Evolutionary conservation across 2,888 invertebrate species (phyloP).

Genomic region (Emmelina monodactyla): DNA sequence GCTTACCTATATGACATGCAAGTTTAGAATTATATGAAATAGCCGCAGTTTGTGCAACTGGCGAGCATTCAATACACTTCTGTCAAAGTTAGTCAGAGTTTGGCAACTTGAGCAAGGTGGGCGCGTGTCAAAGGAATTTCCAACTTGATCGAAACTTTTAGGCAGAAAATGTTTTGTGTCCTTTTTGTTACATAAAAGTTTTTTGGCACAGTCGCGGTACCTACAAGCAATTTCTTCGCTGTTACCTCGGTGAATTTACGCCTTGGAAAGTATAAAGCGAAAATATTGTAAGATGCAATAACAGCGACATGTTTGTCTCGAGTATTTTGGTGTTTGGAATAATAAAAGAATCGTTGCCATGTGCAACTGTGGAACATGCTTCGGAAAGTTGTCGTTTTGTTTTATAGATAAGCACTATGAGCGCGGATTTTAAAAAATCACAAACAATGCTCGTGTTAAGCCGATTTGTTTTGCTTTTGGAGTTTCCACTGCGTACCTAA

Average conservation of each 20-base stretch:
- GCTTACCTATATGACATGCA: not conserved
- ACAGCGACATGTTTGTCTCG: too few relatives aligned
- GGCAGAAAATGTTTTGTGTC: slow-evolving; percentile 1
- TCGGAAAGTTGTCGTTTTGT: too few relatives aligned
- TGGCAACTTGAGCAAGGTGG: slow-evolving; percentile 13
- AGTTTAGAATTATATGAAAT: slow-evolving; percentile 5
- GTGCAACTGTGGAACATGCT: too few relatives aligned
- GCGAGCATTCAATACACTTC: slow-evolving; percentile 23
- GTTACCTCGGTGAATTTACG: not conserved
- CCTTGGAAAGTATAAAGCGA: not conserved
- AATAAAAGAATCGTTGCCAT: too few relatives aligned
- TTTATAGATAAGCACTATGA: too few relatives aligned
- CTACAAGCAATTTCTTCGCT: slow-evolving; percentile 1
- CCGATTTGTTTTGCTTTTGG: too few relatives aligned
- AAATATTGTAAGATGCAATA: too few relatives aligned
- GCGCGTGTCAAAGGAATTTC: slow-evolving; percentile 25
- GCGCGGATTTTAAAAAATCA: too few relatives aligned
- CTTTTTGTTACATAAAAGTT: not conserved
- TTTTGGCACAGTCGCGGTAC: not conserved
- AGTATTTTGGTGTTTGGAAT: too few relatives aligned
- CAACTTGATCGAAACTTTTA: slow-evolving; percentile 12
- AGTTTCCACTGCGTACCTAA: too few relatives aligned
- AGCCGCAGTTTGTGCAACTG: slow-evolving; percentile 16
- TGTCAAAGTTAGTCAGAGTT: slow-evolving; percentile 16
- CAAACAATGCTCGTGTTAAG: too few relatives aligned